Conservation (phyloP, 1,140 invertebrate genomes). For the Tetramorium simillimum region DNA sequence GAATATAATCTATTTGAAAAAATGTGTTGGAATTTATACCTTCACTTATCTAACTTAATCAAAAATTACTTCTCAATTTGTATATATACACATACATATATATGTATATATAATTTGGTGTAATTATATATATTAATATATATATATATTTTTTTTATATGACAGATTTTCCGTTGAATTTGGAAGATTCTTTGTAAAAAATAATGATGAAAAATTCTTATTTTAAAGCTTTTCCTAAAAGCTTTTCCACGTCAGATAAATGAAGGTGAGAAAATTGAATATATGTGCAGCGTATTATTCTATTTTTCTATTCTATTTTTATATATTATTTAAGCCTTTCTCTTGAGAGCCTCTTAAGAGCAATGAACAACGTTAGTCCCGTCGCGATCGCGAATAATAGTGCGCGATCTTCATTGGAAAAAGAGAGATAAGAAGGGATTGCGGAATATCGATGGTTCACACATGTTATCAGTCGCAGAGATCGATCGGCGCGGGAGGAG, state of each 20-base stretch:
- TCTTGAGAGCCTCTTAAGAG: background rate
- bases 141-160: background rate
- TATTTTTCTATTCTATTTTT: slow-evolving; percentile 27
- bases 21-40: background rate
- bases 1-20: slow-evolving; percentile 6
- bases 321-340: slow-evolving; percentile 23
- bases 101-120: background rate
- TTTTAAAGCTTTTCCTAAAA: background rate
- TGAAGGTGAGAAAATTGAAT: background rate
- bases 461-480: slow-evolving; percentile 45
- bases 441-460: slow-evolving; percentile 38
- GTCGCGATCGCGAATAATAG: slow-evolving; percentile 49
- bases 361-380: slow-evolving; percentile 1
- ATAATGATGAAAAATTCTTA: background rate
- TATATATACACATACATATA: background rate
- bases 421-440: slow-evolving; percentile 35
- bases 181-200: background rate
- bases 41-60: background rate
- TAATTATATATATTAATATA: background rate
- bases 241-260: background rate
- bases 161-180: background rate
- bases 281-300: background rate
- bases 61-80: background rate
- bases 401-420: slow-evolving; percentile 25
- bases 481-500: slow-evolving; percentile 23